Conservation (phyloP, 2,888 invertebrate species). For the Helicoverpa assulta region DNA sequence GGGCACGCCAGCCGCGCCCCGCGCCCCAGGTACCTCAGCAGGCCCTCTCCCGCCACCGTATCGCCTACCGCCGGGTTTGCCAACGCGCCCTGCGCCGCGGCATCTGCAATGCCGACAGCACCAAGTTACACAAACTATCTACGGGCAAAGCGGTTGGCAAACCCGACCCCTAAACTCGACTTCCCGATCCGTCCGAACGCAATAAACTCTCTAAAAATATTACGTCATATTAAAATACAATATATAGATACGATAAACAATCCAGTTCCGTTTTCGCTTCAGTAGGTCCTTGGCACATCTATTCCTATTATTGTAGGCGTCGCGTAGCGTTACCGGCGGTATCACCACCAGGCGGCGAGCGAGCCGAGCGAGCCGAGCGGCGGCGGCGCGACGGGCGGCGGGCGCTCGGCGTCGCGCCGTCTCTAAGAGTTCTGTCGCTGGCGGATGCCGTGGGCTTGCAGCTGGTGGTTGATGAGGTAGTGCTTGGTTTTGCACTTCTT, state of each 20-base stretch:
- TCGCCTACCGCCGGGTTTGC: constrained; percentile 72
- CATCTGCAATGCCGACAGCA: constrained; percentile 92
- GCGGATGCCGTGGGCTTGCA: constrained; percentile 93
- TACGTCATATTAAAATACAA: constrained; percentile 64
- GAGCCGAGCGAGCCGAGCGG: constrained; percentile 66
- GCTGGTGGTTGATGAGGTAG: constrained; percentile 94
- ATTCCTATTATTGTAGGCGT: constrained; percentile 51
- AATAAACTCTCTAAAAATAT: constrained; percentile 84
- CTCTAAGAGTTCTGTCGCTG: constrained; percentile 91
- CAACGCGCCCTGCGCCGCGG: constrained; percentile 74
- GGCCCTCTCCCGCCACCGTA: constrained; percentile 75
- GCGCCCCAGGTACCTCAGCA: constrained; percentile 67
- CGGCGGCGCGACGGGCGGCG: constrained; percentile 67
- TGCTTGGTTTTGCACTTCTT: constrained; percentile 94
- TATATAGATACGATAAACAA: constrained; percentile 66
- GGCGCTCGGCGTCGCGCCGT: constrained; percentile 80
- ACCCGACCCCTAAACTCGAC: constrained; percentile 72
- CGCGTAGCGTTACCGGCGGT: constrained; percentile 45
- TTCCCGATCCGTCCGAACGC: constrained; percentile 64
- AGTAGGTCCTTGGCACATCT: constrained; percentile 70
- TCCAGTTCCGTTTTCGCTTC: constrained; percentile 61
- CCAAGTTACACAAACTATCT: constrained; percentile 73
- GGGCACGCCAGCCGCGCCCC: constrained; percentile 91
- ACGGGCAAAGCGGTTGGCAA: constrained; percentile 75
- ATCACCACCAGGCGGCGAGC: constrained; percentile 65